Conservation (phyloP, 2,888 invertebrate genomes). For the Meiosimyza decipiens region DNA sequence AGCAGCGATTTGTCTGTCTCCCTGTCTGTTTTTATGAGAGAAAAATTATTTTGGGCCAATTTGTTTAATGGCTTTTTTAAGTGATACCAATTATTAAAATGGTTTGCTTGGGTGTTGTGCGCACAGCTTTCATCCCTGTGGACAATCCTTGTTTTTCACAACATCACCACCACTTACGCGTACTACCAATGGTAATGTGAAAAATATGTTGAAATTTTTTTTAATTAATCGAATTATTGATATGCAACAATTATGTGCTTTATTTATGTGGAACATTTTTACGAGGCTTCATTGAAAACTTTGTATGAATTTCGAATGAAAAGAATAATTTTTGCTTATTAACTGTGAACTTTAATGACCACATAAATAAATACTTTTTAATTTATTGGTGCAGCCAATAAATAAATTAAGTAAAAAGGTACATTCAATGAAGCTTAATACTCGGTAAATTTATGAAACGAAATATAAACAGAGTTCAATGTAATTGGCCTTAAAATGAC, state of each 20-base stretch:
- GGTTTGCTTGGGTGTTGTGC: no score
- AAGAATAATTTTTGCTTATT: background rate
- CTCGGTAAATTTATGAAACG: no score
- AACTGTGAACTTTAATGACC: no score
- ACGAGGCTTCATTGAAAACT: background rate
- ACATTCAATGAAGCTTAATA: no score
- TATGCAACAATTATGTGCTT: background rate
- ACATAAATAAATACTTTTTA: no score
- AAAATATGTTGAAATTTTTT: slow-evolving; percentile 26
- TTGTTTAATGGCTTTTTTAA: slow-evolving; percentile 23
- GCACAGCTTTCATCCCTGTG: no score
- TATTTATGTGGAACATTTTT: background rate
- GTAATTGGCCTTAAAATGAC: no score
- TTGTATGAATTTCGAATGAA: background rate
- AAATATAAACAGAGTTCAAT: no score
- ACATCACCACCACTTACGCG: background rate
- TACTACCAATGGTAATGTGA: slow-evolving; percentile 4
- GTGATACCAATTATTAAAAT: slow-evolving; percentile 18
- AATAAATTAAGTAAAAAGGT: no score
- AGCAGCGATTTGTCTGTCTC: slow-evolving; percentile 60
- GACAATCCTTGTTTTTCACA: background rate
- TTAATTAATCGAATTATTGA: slow-evolving; percentile 19
- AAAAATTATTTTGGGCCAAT: slow-evolving; percentile 3
- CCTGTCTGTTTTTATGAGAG: slow-evolving; percentile 2
- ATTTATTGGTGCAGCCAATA: background rate